These are phyloP conservation scores for Sarcophaga carnaria DNA, from an alignment of 2,888 invertebrate species.

Conservation along the genomic window DNA sequence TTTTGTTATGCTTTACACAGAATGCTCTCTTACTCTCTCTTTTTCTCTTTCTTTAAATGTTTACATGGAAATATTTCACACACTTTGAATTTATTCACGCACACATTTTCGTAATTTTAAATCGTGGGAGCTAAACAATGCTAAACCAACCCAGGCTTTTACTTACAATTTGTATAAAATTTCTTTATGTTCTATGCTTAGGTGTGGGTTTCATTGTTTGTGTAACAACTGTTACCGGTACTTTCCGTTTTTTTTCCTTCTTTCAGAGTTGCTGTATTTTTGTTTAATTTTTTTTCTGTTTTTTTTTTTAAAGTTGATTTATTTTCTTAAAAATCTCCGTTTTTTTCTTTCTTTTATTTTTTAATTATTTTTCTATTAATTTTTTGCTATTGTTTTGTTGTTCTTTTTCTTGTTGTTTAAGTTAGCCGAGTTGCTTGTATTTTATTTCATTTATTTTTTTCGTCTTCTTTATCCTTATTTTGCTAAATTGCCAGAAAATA, in stretches of 20 bases:
- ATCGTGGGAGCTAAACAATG: too few species aligned
- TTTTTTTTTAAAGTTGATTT: background rate
- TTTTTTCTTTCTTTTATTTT: background rate
- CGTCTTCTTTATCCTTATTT: background rate
- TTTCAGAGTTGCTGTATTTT: background rate
- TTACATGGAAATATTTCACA: too few species aligned
- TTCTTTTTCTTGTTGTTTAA: background rate
- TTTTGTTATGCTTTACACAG: too few species aligned
- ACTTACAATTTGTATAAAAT: too few species aligned
- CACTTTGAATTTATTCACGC: too few species aligned
- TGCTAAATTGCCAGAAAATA: background rate
- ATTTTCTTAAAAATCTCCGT: background rate
- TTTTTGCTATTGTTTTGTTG: background rate
- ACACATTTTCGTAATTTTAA: too few species aligned
- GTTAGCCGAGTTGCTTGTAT: background rate
- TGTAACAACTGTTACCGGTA: slow-evolving; percentile 23
- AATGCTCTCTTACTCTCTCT: too few species aligned
- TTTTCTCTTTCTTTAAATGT: too few species aligned
- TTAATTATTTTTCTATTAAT: slow-evolving; percentile 17
- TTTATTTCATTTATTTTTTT: background rate
- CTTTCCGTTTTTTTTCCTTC: background rate
- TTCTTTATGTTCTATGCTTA: background rate
- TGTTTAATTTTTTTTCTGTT: too few species aligned
- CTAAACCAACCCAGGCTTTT: too few species aligned
- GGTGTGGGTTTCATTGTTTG: slow-evolving; percentile 5